Conservation (phyloP, 2,888 invertebrate genomes). For the Papilio demoleus region DNA sequence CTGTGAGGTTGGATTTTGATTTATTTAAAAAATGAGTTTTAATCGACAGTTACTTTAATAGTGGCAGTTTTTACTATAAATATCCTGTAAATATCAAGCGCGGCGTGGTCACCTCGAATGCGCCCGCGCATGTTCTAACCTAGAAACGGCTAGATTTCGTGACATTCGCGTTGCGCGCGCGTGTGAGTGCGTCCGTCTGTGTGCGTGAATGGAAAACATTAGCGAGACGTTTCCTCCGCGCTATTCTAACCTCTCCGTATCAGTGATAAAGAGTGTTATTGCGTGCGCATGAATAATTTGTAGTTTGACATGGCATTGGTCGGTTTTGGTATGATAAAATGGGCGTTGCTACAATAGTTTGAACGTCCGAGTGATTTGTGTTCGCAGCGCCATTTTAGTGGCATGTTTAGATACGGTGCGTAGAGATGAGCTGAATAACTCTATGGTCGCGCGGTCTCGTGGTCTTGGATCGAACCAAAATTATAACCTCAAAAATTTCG, state of each 20-base stretch:
- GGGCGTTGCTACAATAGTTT: conserved; percentile 71
- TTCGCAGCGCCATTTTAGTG: conserved; percentile 45
- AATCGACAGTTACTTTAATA: neutral
- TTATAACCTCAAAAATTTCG: neutral
- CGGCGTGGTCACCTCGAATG: conserved; percentile 59
- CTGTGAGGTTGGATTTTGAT: neutral
- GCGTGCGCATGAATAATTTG: conserved; percentile 49
- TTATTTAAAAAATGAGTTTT: neutral
- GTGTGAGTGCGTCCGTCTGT: conserved; percentile 60
- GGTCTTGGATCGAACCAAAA: conserved; percentile 13
- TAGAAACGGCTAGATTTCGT: conserved; percentile 81
- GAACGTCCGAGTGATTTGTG: conserved; percentile 64
- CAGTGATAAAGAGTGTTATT: conserved; percentile 42
- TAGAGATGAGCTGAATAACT: conserved; percentile 36
- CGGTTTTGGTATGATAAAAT: conserved; percentile 76
- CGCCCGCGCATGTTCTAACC: conserved; percentile 78
- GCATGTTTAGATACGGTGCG: conserved; percentile 45
- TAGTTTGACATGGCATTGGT: conserved; percentile 76
- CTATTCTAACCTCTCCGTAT: conserved; percentile 44
- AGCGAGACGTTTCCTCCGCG: conserved; percentile 44
- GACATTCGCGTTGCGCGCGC: conserved; percentile 64
- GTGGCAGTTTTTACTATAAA: neutral
- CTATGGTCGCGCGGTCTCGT: conserved; percentile 14
- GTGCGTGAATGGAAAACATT: conserved; percentile 60
- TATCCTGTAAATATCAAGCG: conserved; percentile 34